A percentile compares a stretch with the other conserved stretches of the same genome.
Evolutionary conservation across 2,113 vertebrate genomes (phyloP).

Genomic region (Cacatua alba): DNA sequence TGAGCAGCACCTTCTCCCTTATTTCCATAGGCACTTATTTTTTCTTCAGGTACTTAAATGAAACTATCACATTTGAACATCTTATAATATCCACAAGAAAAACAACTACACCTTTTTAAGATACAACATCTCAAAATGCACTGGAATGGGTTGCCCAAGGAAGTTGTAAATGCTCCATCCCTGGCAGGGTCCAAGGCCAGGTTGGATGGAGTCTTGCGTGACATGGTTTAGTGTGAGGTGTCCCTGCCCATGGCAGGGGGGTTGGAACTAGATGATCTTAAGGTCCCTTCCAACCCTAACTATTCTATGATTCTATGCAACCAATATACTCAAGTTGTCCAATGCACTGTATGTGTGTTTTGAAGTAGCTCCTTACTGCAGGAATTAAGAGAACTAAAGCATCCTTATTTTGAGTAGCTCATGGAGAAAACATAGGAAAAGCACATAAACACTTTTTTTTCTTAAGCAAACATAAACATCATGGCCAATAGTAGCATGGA

Average conservation of each 20-base stretch:
- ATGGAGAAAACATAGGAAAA: neutral
- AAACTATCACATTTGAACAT: neutral
- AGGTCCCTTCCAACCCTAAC: neutral
- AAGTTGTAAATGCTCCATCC: neutral
- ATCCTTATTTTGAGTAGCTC: neutral
- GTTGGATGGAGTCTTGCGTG: neutral
- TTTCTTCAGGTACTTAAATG: neutral
- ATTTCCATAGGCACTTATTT: neutral
- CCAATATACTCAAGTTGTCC: neutral
- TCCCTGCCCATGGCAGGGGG: neutral
- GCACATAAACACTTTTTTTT: neutral
- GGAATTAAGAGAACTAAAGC: neutral
- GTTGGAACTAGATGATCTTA: neutral
- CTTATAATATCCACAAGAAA: neutral
- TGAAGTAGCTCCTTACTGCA: neutral
- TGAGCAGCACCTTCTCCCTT: neutral
- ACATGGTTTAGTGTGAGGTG: neutral
- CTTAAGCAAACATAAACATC: neutral
- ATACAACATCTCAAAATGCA: neutral
- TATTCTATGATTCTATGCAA: neutral
- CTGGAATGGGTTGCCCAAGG: neutral
- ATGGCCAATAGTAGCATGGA: neutral
- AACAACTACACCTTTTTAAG: neutral
- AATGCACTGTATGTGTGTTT: neutral
- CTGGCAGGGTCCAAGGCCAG: neutral